These are phyloP conservation scores for Plodia interpunctella DNA, from an alignment of 1,140 invertebrate species.

Conservation along the genomic window DNA sequence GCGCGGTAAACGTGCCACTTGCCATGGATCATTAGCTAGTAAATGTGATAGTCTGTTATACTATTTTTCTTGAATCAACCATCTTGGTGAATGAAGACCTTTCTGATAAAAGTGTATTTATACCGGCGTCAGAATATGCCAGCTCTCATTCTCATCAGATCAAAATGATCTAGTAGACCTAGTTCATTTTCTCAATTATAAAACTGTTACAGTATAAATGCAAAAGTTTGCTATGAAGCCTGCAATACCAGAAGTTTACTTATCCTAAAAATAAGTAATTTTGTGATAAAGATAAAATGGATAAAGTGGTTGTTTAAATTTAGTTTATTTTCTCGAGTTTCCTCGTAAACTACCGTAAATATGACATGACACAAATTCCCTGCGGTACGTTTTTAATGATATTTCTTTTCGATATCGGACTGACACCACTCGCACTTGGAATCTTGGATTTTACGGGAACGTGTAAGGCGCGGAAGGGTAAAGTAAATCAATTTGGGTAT, in stretches of 20 bases:
- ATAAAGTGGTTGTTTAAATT: neutral
- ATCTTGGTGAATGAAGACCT: neutral
- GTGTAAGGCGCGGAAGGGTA: slow-evolving; percentile 31
- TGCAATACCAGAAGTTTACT: no score
- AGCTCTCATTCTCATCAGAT: no score
- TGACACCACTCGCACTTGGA: neutral
- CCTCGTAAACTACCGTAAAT: neutral
- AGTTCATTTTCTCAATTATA: no score
- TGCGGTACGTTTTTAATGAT: neutral
- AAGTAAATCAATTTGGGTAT: slow-evolving; percentile 62
- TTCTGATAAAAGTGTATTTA: no score
- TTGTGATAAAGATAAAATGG: no score
- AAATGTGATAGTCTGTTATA: neutral
- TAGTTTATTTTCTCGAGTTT: neutral
- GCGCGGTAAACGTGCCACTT: neutral
- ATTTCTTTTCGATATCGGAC: slow-evolving; percentile 2
- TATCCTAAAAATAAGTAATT: no score
- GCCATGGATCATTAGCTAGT: neutral
- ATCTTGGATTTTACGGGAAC: slow-evolving; percentile 32
- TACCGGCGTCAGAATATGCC: no score
- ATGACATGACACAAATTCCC: neutral
- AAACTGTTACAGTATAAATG: no score
- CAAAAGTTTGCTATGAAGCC: no score
- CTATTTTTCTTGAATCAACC: neutral
- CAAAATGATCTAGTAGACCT: no score